Evolutionary conservation across 2,888 invertebrate genomes (phyloP).

Genomic region (Ptychoptera contaminata): DNA sequence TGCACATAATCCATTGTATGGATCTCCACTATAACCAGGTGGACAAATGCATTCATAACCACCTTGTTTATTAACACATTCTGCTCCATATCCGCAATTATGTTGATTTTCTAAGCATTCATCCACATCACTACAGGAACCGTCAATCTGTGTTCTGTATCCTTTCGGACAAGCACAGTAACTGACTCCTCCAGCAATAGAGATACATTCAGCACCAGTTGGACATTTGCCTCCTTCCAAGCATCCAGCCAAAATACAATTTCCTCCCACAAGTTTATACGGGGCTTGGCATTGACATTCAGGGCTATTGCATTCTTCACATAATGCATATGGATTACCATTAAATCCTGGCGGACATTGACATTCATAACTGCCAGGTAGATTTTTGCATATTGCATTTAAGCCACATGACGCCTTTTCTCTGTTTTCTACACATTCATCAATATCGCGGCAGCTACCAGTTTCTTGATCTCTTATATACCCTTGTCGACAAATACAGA

Average conservation of each 20-base stretch:
- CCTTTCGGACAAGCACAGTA: conserved; percentile 89
- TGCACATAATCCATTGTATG: conserved; percentile 66
- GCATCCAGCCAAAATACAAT: conserved; percentile 73
- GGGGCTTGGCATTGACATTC: conserved; percentile 80
- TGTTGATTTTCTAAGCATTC: conserved; percentile 64
- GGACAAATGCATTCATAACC: conserved; percentile 70
- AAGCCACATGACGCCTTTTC: conserved; percentile 71
- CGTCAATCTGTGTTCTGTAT: conserved; percentile 56
- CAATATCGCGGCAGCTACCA: conserved; percentile 66
- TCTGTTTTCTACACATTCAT: conserved; percentile 63
- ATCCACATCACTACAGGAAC: conserved; percentile 71
- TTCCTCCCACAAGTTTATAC: conserved; percentile 67
- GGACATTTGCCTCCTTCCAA: conserved; percentile 67
- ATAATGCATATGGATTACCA: conserved; percentile 77
- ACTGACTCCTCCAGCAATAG: conserved; percentile 77
- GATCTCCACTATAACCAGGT: conserved; percentile 64
- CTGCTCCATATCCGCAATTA: conserved; percentile 73
- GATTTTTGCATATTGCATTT: conserved; percentile 80
- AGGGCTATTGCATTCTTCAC: conserved; percentile 69
- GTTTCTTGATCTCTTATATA: conserved; percentile 60
- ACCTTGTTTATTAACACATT: conserved; percentile 66
- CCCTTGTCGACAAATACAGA: conserved; percentile 80
- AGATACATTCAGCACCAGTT: conserved; percentile 75
- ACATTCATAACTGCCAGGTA: conserved; percentile 87
- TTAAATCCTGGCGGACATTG: conserved; percentile 77